Evolutionary conservation across 2,797 vertebrate species (phyloP).

Genomic region (Macropodus opercularis): DNA sequence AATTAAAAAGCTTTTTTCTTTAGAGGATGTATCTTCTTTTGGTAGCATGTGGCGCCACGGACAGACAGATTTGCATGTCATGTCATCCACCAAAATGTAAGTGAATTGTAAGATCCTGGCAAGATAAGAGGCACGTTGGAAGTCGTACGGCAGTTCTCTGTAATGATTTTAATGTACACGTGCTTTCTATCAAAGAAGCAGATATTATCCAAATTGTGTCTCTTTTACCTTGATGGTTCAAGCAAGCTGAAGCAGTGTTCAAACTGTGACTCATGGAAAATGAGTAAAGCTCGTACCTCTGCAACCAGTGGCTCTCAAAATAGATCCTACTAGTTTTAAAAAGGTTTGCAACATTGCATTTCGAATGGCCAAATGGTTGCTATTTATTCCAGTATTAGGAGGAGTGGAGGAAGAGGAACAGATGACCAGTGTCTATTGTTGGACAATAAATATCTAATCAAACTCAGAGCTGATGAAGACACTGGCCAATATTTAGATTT

Average conservation of each 20-base stretch:
- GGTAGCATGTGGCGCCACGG: too few relatives aligned
- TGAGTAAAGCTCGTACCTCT: not conserved
- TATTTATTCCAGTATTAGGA: not conserved
- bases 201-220: not conserved
- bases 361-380: too few relatives aligned
- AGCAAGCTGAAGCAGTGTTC: not conserved
- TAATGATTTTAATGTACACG: not conserved
- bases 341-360: not conserved
- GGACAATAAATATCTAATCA: not conserved
- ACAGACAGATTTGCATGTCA: too few relatives aligned
- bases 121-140: not conserved
- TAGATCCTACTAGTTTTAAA: not conserved
- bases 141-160: not conserved
- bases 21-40: too few relatives aligned
- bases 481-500: slow-evolving; percentile 15
- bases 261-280: not conserved
- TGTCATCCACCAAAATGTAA: not conserved
- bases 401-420: too few relatives aligned
- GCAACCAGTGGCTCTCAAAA: not conserved
- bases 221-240: not conserved
- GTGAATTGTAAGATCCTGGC: not conserved
- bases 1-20: too few relatives aligned
- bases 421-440: not conserved
- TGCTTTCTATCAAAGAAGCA: not conserved
- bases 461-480: not conserved